Base-by-base conservation (phyloP, 2,888 invertebrate genomes). In the Osmoderma eremita region DNA sequence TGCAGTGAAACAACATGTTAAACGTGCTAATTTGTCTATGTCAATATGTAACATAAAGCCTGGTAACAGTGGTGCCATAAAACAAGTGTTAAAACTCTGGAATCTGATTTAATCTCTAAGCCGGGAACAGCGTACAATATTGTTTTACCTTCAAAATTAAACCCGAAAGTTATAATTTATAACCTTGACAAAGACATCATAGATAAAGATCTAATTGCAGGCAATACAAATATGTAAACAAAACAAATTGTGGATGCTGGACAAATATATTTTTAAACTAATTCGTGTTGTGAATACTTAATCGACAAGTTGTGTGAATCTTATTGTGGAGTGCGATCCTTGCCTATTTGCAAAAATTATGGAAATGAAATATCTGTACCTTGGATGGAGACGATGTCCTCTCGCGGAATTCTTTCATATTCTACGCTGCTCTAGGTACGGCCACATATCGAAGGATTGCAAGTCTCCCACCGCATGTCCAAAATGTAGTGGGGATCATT, bases 241-340 rank as follows among this genome's bases (percentile, higher is more conserved):
- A 20, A 49, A 49, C 20, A 49, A n/a, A n/a, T n/a, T 49, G 1
- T 5, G 8, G 12, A 49, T 4, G 12, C 12, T 22, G 5, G 22
- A 20, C 49, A 24, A 30, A 30, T 30, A 6, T 5, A 30, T 30
- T 30, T 30, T 30, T 30, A 30, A 30, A 30, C 1, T 30, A 30
- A 6, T 30, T 5, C 30, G 30, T 3, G 1, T 24, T 5, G n/a
- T 10, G 1, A 13, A 13, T 48, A 13, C 8, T 49, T 3, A 8
- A 48, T 18, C 18, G 6, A 12, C 17, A 49, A 49, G 12, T 20
- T 4, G 20, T 20, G 49, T 49, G 49, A 12, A 49, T 49, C n/a
- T 49, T 49, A n/a, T 49, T 49, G n/a, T 49, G 22, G 49, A 49
- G 30, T 30, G 30, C 10, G 30, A 30, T 30, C 30, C 30, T 5